Evolutionary conservation across 2,888 invertebrate genomes (phyloP).

Genomic region (Strigamia maritima): DNA sequence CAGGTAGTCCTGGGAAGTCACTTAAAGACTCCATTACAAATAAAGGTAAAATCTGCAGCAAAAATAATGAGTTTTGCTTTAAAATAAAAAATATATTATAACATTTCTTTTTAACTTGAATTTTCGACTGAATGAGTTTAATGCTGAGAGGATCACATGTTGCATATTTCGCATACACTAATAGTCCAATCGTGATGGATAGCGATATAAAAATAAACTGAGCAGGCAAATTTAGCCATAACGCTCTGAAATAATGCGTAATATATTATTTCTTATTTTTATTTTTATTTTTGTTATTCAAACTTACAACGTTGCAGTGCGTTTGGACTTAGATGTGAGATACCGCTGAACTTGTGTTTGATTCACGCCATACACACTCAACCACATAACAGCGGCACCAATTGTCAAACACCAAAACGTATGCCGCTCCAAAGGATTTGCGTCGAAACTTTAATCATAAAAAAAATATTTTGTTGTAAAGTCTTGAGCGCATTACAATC

Average conservation of each 20-base stretch:
- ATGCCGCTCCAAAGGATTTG: slow-evolving; percentile 9
- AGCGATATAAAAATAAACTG: background rate
- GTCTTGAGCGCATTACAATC: too few species aligned
- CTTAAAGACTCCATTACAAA: slow-evolving; percentile 81
- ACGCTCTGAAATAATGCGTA: background rate
- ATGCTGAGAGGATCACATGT: background rate
- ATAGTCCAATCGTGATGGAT: background rate
- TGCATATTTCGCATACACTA: background rate
- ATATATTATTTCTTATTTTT: too few species aligned
- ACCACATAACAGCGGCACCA: background rate
- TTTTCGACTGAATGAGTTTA: too few species aligned
- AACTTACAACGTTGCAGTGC: background rate
- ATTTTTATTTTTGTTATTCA: too few species aligned
- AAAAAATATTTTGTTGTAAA: too few species aligned
- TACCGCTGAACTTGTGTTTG: slow-evolving; percentile 29
- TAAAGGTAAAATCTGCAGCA: slow-evolving; percentile 72
- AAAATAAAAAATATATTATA: too few species aligned
- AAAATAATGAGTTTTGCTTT: too few species aligned
- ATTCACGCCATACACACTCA: background rate
- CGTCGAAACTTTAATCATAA: background rate
- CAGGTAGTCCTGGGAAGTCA: slow-evolving; percentile 72
- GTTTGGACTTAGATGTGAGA: background rate
- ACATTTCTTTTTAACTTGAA: too few species aligned
- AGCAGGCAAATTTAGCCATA: background rate
- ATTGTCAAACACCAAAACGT: background rate